Base-by-base conservation (phyloP, 2,113 vertebrate genomes). In the Rhinolophus sinicus region DNA sequence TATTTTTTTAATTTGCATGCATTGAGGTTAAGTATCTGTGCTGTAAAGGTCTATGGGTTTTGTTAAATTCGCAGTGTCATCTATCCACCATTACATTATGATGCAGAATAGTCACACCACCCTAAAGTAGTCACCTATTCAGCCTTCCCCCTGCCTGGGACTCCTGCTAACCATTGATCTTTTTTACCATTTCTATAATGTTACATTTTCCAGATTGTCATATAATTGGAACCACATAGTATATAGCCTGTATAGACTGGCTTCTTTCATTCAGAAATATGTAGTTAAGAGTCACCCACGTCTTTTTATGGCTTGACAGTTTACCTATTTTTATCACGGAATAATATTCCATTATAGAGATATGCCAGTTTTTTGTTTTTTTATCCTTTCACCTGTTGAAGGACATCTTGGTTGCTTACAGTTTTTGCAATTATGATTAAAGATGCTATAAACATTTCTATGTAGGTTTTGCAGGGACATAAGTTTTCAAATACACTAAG, bases 281-380 rank as follows among this genome's bases (percentile, higher is more conserved):
- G 21, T 21, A 47, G 86, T 96, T 89, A 82, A 82, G 44, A 88
- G 58, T 83, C 16, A 84, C 28, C 30, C 50, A 47, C 24, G 0
- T 85, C 26, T 82, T 85, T 58, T 70, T 35, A n/a, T 75, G 44
- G 52, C 47, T 86, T 69, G 10, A n/a, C 40, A 81, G 50, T 67
- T 75, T 28, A 50, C 87, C 89, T 70, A 10, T 78, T 83, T 89
- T 85, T 75, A 96, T 81, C 78, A 86, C 58, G 60, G 80, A 94
- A n/a, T 92, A 65, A 58, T 83, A 72, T 78, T 90, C 28, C n/a
- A 50, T 81, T 62, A 56, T 33, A 69, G 22, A 60, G 47, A 73
- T 88, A 28, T 28, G n/a, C 54, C 30, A 6, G 6, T 64, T 64
- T 44, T 44, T 44, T 44, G 40, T 44, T 44, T 50, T 15, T 75